Conservation (phyloP, 92 coral and sea anemone genomes). For the Meandrina meandrites region DNA sequence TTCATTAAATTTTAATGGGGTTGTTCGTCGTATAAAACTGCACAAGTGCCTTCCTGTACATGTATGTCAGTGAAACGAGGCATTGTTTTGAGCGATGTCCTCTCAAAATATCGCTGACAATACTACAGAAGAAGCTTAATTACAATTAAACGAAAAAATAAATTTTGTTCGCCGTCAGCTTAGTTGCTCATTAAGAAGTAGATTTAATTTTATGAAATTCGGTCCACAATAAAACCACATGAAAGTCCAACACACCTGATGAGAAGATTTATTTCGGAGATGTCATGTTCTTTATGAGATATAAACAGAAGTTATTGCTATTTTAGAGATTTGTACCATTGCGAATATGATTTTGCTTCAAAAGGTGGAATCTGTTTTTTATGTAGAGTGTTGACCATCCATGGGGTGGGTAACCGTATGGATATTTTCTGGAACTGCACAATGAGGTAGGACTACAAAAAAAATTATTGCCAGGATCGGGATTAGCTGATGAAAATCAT, state of each 20-base stretch:
- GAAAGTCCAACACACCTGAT: neutral
- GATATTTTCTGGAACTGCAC: too few relatives aligned
- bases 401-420: too few relatives aligned
- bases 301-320: neutral
- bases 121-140: neutral
- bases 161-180: neutral
- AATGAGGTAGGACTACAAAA: too few relatives aligned
- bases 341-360: too few relatives aligned
- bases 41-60: neutral
- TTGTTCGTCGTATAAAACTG: neutral
- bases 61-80: neutral
- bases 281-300: neutral
- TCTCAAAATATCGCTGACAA: neutral
- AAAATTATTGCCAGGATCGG: too few relatives aligned
- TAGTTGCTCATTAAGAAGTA: neutral
- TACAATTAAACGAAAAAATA: neutral
- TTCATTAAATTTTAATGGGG: slow-evolving; percentile 32
- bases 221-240: neutral
- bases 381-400: too few relatives aligned
- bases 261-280: neutral
- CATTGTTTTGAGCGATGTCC: neutral
- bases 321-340: neutral
- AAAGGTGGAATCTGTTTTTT: too few relatives aligned
- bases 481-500: too few relatives aligned
- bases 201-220: neutral